Percentiles rank a stretch among this genome's conserved stretches.
These are phyloP conservation scores for Chrysaora quinquecirrha DNA, from an alignment of 30 jellyfish, hydroid and myxozoan genomes.

Conservation along the genomic window DNA sequence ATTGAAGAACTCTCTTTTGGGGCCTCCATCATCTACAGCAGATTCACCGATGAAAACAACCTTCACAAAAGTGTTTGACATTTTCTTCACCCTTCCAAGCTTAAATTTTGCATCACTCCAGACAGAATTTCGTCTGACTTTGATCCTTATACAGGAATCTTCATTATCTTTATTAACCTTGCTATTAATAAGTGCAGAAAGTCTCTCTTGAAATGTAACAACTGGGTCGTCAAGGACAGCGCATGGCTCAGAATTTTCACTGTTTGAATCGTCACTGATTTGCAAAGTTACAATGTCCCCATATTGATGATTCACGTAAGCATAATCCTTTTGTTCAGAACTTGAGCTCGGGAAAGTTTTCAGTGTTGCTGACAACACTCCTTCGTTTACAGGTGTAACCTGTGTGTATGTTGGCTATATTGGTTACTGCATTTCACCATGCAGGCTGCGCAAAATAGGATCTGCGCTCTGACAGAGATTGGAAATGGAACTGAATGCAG, in stretches of 20 bases:
- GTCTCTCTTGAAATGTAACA: too few relatives aligned
- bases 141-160: too few relatives aligned
- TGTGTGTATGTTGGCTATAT: not conserved
- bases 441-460: not conserved
- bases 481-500: slow-evolving; percentile 2
- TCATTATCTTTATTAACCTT: too few relatives aligned
- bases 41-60: slow-evolving; percentile 7
- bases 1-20: too few relatives aligned
- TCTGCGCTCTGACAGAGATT: not conserved
- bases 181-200: too few relatives aligned
- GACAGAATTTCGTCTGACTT: too few relatives aligned
- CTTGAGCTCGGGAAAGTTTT: slow-evolving; percentile 6
- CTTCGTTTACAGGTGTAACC: not conserved
- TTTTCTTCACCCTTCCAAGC: too few relatives aligned
- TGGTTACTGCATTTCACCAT: not conserved
- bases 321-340: slow-evolving; percentile 5
- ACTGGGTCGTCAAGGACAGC: not conserved
- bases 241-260: slow-evolving; percentile 2
- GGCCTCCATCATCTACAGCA: too few relatives aligned
- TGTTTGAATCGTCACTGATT: slow-evolving; percentile 14
- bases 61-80: not conserved
- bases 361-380: not conserved
- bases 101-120: too few relatives aligned
- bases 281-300: slow-evolving; percentile 16
- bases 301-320: slow-evolving; percentile 17